Percentiles rank a stretch among this genome's conserved stretches.
phyloP scores from a whole-genome alignment of 1,140 invertebrate species.

The Drosophila yakuba region DNA sequence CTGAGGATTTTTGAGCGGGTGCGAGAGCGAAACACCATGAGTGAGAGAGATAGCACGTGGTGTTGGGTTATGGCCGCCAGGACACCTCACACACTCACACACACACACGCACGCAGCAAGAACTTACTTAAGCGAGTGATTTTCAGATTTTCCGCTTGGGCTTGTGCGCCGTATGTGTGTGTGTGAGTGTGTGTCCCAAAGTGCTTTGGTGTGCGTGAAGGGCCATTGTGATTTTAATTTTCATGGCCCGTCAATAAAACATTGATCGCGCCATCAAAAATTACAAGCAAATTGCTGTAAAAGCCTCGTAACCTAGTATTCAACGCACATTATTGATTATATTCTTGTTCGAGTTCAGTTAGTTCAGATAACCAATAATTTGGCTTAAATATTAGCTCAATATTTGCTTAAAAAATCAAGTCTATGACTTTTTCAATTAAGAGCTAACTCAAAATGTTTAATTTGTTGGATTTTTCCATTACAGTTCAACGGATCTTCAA shows the following conservation, averaged over 20 bases:
- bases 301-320: background rate
- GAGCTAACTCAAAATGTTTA: too few species aligned
- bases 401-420: too few species aligned
- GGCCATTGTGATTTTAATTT: slow-evolving; percentile 63
- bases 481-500: background rate
- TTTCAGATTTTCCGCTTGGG: slow-evolving; percentile 71
- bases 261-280: slow-evolving; percentile 31
- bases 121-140: slow-evolving; percentile 79
- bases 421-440: too few species aligned
- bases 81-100: slow-evolving; percentile 27
- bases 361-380: too few species aligned
- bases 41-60: background rate
- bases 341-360: too few species aligned
- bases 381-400: too few species aligned
- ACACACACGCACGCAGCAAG: slow-evolving; percentile 19
- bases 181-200: slow-evolving; percentile 11
- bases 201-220: slow-evolving; percentile 16
- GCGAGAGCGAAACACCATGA: background rate
- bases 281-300: background rate
- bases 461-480: too few species aligned
- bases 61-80: slow-evolving; percentile 38
- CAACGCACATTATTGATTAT: too few species aligned
- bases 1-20: slow-evolving; percentile 11
- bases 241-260: slow-evolving; percentile 43
- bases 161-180: background rate